Conservation (phyloP, 2,113 vertebrate species). For the Meriones unguiculatus region DNA sequence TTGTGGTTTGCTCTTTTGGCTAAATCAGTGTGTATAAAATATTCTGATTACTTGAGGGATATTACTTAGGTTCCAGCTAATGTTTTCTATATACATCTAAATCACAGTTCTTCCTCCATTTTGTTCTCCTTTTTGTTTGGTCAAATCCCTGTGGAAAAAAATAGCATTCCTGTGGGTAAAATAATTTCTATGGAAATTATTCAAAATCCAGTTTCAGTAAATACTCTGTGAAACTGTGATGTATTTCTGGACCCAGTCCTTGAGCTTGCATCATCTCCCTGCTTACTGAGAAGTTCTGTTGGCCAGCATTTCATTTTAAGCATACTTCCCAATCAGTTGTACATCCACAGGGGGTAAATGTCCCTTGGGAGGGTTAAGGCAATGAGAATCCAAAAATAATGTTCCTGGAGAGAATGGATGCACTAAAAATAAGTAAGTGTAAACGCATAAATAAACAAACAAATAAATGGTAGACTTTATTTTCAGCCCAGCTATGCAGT, state of each 20-base stretch:
- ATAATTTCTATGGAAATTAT: conserved; percentile 76
- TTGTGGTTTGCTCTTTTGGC: conserved; percentile 69
- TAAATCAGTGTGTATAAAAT: conserved; percentile 70
- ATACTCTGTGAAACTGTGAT: conserved; percentile 60
- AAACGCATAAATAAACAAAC: background rate
- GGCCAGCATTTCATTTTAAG: conserved; percentile 41
- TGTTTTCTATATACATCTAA: conserved; percentile 67
- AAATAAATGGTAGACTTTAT: background rate
- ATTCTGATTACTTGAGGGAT: conserved; percentile 75
- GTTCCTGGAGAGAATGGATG: background rate
- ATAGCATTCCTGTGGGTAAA: conserved; percentile 73
- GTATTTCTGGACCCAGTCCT: conserved; percentile 56
- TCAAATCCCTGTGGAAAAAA: conserved; percentile 51
- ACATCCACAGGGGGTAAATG: background rate
- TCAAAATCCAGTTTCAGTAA: conserved; percentile 69
- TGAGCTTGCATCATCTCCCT: conserved; percentile 50
- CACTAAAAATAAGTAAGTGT: background rate
- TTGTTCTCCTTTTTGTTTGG: conserved; percentile 46
- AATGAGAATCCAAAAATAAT: background rate
- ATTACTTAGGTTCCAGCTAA: conserved; percentile 68
- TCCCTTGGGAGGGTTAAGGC: background rate
- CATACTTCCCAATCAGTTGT: background rate
- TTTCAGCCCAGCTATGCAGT: background rate
- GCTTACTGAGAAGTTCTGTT: conserved; percentile 52
- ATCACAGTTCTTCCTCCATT: conserved; percentile 29